phyloP scores from a whole-genome alignment of 2,888 invertebrate species.

The Atethmia centrago region DNA sequence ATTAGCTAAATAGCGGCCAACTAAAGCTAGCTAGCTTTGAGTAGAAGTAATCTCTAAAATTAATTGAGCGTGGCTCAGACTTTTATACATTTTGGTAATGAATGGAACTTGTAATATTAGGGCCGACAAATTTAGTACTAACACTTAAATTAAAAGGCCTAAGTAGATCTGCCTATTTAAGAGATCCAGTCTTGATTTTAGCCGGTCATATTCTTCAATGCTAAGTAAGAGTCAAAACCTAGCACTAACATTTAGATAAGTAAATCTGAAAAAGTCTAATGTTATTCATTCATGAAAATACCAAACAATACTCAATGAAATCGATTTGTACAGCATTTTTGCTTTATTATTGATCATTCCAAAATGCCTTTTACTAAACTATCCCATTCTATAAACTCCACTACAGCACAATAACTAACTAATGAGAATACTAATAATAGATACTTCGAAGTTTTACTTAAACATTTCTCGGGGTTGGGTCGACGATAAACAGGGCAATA shows the following conservation, averaged over 20 bases:
- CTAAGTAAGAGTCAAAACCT: not conserved
- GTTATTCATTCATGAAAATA: not conserved
- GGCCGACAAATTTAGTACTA: not conserved
- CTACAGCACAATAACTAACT: conserved; percentile 23
- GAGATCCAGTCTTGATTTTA: not conserved
- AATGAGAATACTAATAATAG: conserved; percentile 49
- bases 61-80: conserved; percentile 34
- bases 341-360: not conserved
- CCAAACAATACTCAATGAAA: not conserved
- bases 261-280: not conserved
- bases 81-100: conserved; percentile 26
- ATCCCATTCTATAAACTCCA: not conserved
- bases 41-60: conserved; percentile 40
- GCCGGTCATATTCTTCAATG: not conserved
- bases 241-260: not conserved
- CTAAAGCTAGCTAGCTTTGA: conserved; percentile 19
- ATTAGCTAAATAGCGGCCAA: conserved; percentile 33
- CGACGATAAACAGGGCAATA: conserved; percentile 64
- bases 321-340: not conserved
- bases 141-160: not conserved
- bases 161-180: not conserved
- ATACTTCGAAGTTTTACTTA: conserved; percentile 55
- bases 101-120: conserved; percentile 7
- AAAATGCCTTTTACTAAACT: not conserved
- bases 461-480: conserved; percentile 46